These are phyloP conservation scores for Caenorhabditis sp. DNA, from an alignment of 2,888 invertebrate genomes.

Conservation along the genomic window DNA sequence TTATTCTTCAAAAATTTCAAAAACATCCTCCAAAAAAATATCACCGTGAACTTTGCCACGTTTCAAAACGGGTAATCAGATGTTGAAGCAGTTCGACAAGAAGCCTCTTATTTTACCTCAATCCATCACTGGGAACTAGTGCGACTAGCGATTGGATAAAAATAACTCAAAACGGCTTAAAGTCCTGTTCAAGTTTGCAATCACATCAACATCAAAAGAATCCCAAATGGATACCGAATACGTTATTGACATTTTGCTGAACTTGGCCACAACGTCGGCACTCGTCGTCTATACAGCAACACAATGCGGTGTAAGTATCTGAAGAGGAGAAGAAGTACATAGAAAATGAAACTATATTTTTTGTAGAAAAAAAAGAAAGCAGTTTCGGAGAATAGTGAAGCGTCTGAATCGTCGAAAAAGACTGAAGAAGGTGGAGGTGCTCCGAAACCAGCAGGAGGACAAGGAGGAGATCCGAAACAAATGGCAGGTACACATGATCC, in stretches of 20 bases:
- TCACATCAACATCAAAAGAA: not conserved
- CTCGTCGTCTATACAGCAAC: not conserved
- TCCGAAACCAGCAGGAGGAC: not conserved
- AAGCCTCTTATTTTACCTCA: too few relatives aligned
- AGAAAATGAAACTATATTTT: not conserved
- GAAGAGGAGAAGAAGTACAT: not conserved
- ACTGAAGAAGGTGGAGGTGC: not conserved
- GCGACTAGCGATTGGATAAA: too few relatives aligned
- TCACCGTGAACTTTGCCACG: too few relatives aligned
- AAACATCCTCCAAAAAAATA: too few relatives aligned
- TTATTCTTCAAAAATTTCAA: too few relatives aligned
- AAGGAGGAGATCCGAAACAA: not conserved
- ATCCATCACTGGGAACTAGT: too few relatives aligned
- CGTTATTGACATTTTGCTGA: constrained; percentile 28
- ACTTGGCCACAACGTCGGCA: constrained; percentile 12
- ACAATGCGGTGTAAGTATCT: not conserved
- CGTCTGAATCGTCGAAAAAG: not conserved
- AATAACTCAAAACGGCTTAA: not conserved
- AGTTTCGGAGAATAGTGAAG: not conserved
- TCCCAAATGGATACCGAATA: constrained; percentile 27
- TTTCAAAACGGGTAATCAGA: too few relatives aligned
- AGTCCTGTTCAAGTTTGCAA: not conserved
- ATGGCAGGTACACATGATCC: constrained; percentile 20
- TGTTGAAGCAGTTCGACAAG: too few relatives aligned
- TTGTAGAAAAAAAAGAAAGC: not conserved